Evolutionary conservation across 2,113 vertebrate genomes (phyloP).

Genomic region (Rhea pennata): DNA sequence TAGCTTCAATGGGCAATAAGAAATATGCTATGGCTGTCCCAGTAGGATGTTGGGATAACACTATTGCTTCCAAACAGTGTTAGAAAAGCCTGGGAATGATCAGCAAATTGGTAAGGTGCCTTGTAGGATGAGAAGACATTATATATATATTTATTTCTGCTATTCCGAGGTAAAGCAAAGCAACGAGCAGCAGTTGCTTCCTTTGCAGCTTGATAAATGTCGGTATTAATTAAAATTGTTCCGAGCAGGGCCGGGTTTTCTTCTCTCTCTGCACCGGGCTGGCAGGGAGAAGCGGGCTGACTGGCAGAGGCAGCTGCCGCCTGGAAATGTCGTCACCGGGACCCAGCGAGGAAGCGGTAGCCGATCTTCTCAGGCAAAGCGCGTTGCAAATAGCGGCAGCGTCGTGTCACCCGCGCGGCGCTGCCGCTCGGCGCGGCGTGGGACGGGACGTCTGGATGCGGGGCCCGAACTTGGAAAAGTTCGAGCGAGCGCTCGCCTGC

Average conservation of each 20-base stretch:
- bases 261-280: slow-evolving; percentile 18
- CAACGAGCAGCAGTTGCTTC: slow-evolving; percentile 61
- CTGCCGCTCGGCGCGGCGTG: slow-evolving; percentile 1
- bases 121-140: background rate
- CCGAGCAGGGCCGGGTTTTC: background rate
- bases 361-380: background rate
- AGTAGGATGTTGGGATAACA: background rate
- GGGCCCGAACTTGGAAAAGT: slow-evolving; percentile 19
- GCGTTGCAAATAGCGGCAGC: slow-evolving; percentile 35
- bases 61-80: background rate
- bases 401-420: background rate
- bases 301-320: slow-evolving; percentile 56
- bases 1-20: background rate
- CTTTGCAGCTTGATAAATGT: slow-evolving; percentile 69
- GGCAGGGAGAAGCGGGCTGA: slow-evolving; percentile 58
- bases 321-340: slow-evolving; percentile 42
- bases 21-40: background rate
- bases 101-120: background rate
- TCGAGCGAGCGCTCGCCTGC: background rate
- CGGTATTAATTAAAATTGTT: slow-evolving; percentile 73
- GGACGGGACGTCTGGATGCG: background rate
- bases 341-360: background rate
- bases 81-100: background rate
- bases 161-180: slow-evolving; percentile 58
- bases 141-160: slow-evolving; percentile 44